Evolutionary conservation across 2,113 vertebrate genomes (phyloP).

Genomic region (Amazona vittata): DNA sequence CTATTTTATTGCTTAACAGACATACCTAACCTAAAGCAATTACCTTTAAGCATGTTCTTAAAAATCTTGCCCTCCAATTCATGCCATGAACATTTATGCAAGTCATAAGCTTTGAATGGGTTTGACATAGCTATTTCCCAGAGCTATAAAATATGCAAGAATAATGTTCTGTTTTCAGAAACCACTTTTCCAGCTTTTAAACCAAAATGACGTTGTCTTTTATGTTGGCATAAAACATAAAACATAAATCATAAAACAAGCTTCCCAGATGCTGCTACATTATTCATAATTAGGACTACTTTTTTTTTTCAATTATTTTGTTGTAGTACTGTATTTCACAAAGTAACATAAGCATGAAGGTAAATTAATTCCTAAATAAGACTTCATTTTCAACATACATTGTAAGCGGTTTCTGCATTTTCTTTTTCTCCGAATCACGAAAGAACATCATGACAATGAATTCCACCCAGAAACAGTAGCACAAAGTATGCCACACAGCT

Average conservation of each 20-base stretch:
- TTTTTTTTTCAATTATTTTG: background rate
- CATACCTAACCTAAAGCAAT: background rate
- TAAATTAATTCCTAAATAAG: background rate
- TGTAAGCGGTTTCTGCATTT: background rate
- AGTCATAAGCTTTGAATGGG: background rate
- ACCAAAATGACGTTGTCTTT: background rate
- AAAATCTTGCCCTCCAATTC: background rate
- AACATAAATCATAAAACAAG: background rate
- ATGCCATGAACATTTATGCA: background rate
- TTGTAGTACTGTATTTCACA: background rate
- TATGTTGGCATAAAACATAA: background rate
- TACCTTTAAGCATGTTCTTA: background rate
- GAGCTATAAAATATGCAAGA: background rate
- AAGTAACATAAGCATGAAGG: background rate
- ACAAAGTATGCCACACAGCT: background rate
- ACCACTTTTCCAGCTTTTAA: background rate
- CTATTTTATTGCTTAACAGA: background rate
- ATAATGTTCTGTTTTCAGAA: conserved; percentile 7
- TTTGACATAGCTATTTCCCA: background rate
- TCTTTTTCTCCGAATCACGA: background rate
- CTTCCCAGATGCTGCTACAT: conserved; percentile 30
- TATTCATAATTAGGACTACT: conserved; percentile 2
- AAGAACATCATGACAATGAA: background rate
- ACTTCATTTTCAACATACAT: background rate
- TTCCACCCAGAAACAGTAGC: background rate